Evolutionary conservation across 2,888 invertebrate species (phyloP).

Genomic region (Chymomyza procnemis): DNA sequence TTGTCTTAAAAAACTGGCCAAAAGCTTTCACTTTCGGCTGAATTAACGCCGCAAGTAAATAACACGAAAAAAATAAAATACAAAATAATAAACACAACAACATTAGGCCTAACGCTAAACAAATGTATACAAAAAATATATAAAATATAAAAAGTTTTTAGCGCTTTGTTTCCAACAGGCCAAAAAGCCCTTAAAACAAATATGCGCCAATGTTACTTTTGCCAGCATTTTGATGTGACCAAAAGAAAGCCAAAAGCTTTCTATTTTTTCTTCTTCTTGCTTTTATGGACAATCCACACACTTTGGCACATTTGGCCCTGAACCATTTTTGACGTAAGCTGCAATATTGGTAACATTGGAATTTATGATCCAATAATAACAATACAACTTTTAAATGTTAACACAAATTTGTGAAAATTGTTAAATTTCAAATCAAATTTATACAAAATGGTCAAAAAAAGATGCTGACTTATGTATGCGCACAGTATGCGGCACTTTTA

Average conservation of each 20-base stretch:
- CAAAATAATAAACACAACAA: neutral
- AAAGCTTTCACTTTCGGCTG: neutral
- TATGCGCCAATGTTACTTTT: neutral
- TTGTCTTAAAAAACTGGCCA: neutral
- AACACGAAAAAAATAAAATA: neutral
- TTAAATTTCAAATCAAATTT: neutral
- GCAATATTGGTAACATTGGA: neutral
- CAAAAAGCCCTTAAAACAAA: neutral
- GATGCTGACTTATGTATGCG: no score
- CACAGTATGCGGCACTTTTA: no score
- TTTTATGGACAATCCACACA: neutral
- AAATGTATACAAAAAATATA: neutral
- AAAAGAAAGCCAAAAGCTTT: neutral
- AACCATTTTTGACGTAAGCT: neutral
- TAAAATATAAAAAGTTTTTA: constrained; percentile 12
- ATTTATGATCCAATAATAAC: neutral
- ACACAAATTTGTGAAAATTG: neutral
- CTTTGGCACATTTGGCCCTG: neutral
- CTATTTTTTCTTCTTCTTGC: constrained; percentile 8
- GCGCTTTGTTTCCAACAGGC: neutral
- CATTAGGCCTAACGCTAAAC: neutral
- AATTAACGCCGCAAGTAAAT: neutral
- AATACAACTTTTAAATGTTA: neutral
- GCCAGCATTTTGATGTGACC: neutral
- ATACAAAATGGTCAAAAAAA: neutral